Percentiles rank a stretch among this genome's conserved stretches.
Evolutionary conservation across 2,113 vertebrate species (phyloP).

Genomic region (Corythornis madagascariensis): DNA sequence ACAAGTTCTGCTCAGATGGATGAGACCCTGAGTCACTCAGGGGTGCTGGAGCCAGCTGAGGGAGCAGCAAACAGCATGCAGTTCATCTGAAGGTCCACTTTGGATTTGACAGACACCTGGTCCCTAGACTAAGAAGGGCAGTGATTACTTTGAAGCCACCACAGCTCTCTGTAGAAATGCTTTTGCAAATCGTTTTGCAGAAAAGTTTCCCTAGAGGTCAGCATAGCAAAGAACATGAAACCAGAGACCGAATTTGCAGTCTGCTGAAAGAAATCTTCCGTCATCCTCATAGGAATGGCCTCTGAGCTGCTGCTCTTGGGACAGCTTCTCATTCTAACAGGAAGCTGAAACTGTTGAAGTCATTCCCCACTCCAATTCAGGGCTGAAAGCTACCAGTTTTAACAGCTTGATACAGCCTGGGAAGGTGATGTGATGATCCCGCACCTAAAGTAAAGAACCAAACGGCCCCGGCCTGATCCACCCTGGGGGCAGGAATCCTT

Average conservation of each 20-base stretch:
- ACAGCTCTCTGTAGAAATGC: not conserved
- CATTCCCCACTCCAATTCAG: fast-evolving
- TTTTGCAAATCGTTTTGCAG: not conserved
- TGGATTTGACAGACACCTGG: not conserved
- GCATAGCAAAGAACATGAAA: not conserved
- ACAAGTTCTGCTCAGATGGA: not conserved
- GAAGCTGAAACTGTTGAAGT: not conserved
- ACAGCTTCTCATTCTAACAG: not conserved
- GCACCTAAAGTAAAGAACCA: not conserved
- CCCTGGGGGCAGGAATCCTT: no score
- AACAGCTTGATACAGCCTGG: not conserved
- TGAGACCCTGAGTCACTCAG: not conserved
- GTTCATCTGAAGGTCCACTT: not conserved
- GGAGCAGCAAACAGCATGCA: not conserved
- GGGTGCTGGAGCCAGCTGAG: not conserved
- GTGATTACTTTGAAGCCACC: not conserved
- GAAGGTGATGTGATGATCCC: not conserved
- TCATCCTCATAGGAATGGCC: not conserved
- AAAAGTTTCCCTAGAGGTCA: constrained; percentile 39
- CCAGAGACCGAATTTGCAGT: not conserved
- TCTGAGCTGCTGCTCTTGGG: not conserved
- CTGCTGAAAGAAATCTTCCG: not conserved
- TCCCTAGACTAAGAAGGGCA: not conserved
- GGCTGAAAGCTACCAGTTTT: not conserved
- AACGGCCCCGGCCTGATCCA: no score